A percentile compares a stretch with the other conserved stretches of the same genome.
phyloP scores from a whole-genome alignment of 2,113 vertebrate species.

The Pseudonaja textilis region DNA sequence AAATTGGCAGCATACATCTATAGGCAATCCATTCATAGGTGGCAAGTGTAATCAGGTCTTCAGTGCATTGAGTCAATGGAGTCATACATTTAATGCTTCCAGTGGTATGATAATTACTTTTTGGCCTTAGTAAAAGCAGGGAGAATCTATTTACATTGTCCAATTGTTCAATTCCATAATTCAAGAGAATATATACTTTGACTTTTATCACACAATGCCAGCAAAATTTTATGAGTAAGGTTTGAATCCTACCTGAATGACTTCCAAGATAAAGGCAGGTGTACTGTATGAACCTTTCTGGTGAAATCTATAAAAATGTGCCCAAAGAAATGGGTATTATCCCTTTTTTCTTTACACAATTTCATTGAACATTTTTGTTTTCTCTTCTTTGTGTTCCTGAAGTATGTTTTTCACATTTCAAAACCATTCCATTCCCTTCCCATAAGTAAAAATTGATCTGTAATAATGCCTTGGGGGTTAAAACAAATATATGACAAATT shows the following conservation, averaged over 20 bases:
- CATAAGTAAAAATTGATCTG: neutral
- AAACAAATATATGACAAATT: neutral
- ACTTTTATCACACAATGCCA: neutral
- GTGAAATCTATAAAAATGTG: neutral
- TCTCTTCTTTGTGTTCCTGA: neutral
- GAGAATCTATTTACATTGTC: no score
- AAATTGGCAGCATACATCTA: no score
- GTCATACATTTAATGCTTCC: no score
- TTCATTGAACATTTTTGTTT: neutral
- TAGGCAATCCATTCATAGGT: no score
- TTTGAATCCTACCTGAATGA: neutral
- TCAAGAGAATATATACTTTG: no score
- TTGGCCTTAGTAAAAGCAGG: no score
- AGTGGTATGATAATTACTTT: no score
- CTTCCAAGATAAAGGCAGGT: neutral
- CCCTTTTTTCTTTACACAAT: neutral
- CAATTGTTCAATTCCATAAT: no score
- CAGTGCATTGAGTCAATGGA: no score
- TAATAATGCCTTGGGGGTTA: neutral
- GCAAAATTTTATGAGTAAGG: neutral
- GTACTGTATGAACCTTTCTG: neutral
- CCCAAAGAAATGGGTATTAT: neutral
- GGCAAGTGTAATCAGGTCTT: no score
- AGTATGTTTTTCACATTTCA: neutral
- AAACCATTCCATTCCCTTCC: neutral